Evolutionary conservation across 2,888 invertebrate species (phyloP), one percentile per base, ranked within the genome.

Genomic region (Dryobotodes eremita): DNA sequence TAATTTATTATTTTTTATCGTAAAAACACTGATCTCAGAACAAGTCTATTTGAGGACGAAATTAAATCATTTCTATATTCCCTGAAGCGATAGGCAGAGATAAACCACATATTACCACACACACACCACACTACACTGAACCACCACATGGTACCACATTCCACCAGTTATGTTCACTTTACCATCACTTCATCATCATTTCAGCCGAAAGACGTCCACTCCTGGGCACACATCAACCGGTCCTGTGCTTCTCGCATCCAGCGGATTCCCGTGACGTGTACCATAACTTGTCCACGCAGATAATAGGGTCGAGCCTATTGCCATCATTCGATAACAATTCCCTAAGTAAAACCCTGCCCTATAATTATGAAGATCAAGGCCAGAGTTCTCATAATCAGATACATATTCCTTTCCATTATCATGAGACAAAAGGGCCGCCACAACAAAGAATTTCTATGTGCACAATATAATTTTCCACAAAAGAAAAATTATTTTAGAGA

Each of bases 401-500:
- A 74, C 55, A 76, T 66, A 42, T 61, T 46, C 50, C 23, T 2
- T 59, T 65, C 50, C 57, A 73, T 88, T 80, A 80, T 66, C 20
- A 69, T 65, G 64, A 80, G 46, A 75, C 69, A 75, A 74, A 76
- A 57, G 59, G 53, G 4, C 64, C 11, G 42, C 59, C 64, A 59
- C 79, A 57, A 78, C 79, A 84, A 77, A 50, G 46, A 68, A 71
- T 1, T 64, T 42, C 55, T 55, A 31, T 31, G 53, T 36, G 64
- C 66, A 65, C 50, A 79, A 83, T 59, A 75, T 75, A 85, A 85
- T 85, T 74, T 75, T 48, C 61, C 31, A 0, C 13, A 48, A 75
- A 71, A 68, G 57, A 77, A 84, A 84, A 86, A 77, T 71, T 77
- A 71, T 77, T 84, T 84, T 75, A 66, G 55, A 69, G 70, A 75